Evolutionary conservation across 1,140 invertebrate genomes (phyloP).

Genomic region (Dryas iulia): DNA sequence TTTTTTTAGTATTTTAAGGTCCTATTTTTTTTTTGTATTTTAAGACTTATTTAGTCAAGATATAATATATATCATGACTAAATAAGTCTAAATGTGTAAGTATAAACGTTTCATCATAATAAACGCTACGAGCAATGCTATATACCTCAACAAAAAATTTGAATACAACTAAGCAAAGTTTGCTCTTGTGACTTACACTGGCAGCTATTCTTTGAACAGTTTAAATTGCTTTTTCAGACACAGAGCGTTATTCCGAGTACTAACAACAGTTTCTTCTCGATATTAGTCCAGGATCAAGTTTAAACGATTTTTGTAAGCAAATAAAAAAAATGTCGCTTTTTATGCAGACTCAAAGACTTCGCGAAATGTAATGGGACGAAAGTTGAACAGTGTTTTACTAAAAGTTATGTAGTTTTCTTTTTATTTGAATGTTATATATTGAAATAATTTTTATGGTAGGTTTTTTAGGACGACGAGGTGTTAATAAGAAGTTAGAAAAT

Average conservation of each 20-base stretch:
- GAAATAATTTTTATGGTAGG: too few relatives aligned
- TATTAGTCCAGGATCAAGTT: slow-evolving; percentile 67
- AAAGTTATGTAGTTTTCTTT: too few relatives aligned
- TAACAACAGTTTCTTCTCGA: slow-evolving; percentile 62
- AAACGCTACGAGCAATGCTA: not conserved
- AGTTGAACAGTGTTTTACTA: not conserved
- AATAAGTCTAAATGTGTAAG: too few relatives aligned
- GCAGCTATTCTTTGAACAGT: slow-evolving; percentile 49
- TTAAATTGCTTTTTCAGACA: slow-evolving; percentile 75
- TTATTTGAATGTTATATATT: too few relatives aligned
- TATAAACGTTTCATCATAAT: not conserved
- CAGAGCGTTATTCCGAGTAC: slow-evolving; percentile 54
- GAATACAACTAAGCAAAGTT: not conserved
- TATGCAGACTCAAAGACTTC: slow-evolving; percentile 31
- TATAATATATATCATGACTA: too few relatives aligned
- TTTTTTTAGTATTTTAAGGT: too few relatives aligned
- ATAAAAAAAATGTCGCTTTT: slow-evolving; percentile 38
- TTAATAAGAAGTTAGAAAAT: too few relatives aligned
- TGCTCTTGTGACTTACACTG: slow-evolving; percentile 36
- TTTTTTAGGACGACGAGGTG: too few relatives aligned
- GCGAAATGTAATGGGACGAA: not conserved
- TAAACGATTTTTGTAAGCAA: slow-evolving; percentile 47
- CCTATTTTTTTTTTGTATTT: not conserved
- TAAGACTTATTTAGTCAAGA: not conserved
- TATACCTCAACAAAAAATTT: not conserved